Evolutionary conservation across 2,797 vertebrate species (phyloP), one percentile per base, ranked within the genome.

Genomic region (Hippopotamyrus pictus): DNA sequence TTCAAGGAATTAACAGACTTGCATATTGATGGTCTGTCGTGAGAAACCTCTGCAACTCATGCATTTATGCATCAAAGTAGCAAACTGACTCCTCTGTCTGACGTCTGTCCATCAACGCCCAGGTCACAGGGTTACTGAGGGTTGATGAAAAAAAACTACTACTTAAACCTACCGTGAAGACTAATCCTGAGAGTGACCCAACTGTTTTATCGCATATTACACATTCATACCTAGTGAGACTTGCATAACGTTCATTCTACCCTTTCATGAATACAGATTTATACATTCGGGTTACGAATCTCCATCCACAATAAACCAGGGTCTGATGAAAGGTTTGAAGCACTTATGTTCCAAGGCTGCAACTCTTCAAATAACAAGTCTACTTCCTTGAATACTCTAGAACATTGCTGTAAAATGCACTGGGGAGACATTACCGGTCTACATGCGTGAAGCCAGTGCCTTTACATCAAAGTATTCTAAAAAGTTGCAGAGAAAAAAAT

Each of bases 11-110:
- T 93, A 94, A 91, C 88, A 51, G 89, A 89, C 88, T 91, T 93
- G 93, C 92, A 94, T 95, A 94, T 93, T 94, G 92, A 94, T 95
- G 91, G 88, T 85, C 84, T 41, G 73, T 90, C 57, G 8, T 41
- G 14, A 76, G 89, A 89, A 86, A 59, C 89, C 90, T 92, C 90
- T 84, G 90, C 92, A 89, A 89, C 92, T 95, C 90, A 92, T 94
- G 89, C 91, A 94, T 95, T 94, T 93, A 94, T 93, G 92, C 92
- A 95, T 95, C 93, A 94, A 92, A 94, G 92, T 88, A 54, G 90
- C 91, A 93, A 93, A 93, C 92, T 62, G 91, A 92, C 90, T 91
- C 91, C 90, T 91, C 93, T 92, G 93, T 93, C 89, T 93, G 93
- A 90, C 89, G 88, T 79, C 90, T 92, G 92, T 92, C 91, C 92